Evolutionary conservation across 2,888 invertebrate species (phyloP).

Genomic region (Arge pagana): DNA sequence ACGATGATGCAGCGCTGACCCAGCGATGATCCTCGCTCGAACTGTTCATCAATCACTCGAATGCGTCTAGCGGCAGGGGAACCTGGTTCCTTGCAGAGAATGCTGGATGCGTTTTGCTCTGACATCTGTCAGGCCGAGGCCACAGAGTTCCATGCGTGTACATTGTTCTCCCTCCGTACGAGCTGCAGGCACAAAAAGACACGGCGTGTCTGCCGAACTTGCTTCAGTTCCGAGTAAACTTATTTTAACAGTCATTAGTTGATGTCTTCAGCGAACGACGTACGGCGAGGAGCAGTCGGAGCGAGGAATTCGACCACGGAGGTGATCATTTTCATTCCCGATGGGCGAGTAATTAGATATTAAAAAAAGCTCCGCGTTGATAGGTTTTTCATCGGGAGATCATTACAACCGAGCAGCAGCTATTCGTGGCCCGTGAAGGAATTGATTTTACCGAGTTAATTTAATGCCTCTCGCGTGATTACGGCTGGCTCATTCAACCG

Average conservation of each 20-base stretch:
- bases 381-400: too few relatives aligned
- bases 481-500: too few relatives aligned
- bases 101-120: slow-evolving; percentile 46
- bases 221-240: slow-evolving; percentile 12
- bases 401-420: too few relatives aligned
- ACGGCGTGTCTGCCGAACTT: too few relatives aligned
- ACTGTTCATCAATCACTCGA: slow-evolving; percentile 56
- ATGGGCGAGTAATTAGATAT: too few relatives aligned
- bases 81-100: slow-evolving; percentile 14
- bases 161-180: slow-evolving; percentile 17
- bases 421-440: too few relatives aligned
- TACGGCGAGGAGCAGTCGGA: too few relatives aligned
- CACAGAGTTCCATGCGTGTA: slow-evolving; percentile 10
- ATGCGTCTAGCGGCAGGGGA: slow-evolving; percentile 43
- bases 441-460: too few relatives aligned
- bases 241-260: slow-evolving; percentile 23
- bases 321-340: too few relatives aligned
- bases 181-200: background rate
- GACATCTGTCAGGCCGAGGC: slow-evolving; percentile 50
- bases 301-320: too few relatives aligned
- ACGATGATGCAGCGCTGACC: slow-evolving; percentile 32
- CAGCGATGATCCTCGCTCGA: slow-evolving; percentile 54
- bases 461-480: too few relatives aligned
- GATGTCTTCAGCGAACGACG: slow-evolving; percentile 4
- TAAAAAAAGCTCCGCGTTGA: too few relatives aligned